A percentile compares a stretch with the other conserved stretches of the same genome.
Evolutionary conservation across 2,797 vertebrate genomes (phyloP).

Genomic region (Sebastiscus tertius): DNA sequence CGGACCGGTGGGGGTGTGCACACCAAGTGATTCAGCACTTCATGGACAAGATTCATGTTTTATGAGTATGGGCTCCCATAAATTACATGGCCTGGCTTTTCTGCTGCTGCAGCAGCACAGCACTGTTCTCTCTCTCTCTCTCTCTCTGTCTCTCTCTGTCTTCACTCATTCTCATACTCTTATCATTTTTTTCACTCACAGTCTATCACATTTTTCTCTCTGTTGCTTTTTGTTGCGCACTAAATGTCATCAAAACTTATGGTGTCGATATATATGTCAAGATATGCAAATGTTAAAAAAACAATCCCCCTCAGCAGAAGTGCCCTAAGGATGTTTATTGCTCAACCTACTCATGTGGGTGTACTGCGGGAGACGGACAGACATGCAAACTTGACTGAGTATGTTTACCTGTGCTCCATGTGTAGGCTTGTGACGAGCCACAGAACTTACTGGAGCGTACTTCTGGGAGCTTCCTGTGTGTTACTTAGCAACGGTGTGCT

Average conservation of each 20-base stretch:
- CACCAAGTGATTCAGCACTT: slow-evolving; percentile 75
- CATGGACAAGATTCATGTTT: slow-evolving; percentile 81
- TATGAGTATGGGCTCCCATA: slow-evolving; percentile 70
- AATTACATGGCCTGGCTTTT: slow-evolving; percentile 61
- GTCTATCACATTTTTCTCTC: neutral
- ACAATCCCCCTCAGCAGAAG: neutral
- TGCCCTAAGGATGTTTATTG: slow-evolving; percentile 19
- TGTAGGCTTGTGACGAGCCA: slow-evolving; percentile 67
- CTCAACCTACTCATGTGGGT: slow-evolving; percentile 15
- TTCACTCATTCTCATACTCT: neutral
- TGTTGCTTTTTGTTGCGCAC: slow-evolving; percentile 6
- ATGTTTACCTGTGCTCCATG: slow-evolving; percentile 67
- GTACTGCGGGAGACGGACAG: slow-evolving; percentile 22
- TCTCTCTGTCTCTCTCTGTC: neutral
- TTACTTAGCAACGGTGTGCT: slow-evolving; percentile 81
- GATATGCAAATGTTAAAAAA: slow-evolving; percentile 27
- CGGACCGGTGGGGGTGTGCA: slow-evolving; percentile 50
- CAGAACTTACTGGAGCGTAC: slow-evolving; percentile 65
- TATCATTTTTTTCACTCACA: neutral
- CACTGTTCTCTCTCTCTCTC: neutral
- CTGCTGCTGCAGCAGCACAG: slow-evolving; percentile 63
- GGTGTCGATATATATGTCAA: slow-evolving; percentile 29
- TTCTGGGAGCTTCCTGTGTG: slow-evolving; percentile 70
- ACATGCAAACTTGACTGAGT: slow-evolving; percentile 46
- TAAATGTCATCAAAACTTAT: slow-evolving; percentile 32